Evolutionary conservation across 2,888 invertebrate genomes (phyloP), one percentile per base, ranked within the genome.

Genomic region (Morpho helenor): DNA sequence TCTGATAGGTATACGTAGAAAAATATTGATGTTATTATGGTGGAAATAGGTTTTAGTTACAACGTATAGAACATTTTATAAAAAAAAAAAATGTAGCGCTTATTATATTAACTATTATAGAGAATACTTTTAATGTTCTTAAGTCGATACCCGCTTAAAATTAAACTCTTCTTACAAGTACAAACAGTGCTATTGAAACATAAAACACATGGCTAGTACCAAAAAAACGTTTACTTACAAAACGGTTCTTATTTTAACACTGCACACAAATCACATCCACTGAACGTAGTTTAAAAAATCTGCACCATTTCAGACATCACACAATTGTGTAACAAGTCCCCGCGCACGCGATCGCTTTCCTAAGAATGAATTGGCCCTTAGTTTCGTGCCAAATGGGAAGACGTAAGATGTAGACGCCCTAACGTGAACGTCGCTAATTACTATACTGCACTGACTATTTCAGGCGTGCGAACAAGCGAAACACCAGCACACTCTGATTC

Each of bases 401-500:
- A 63, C 48, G 53, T 52, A 56, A 62, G 65, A 68, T 73, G 65
- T 71, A 69, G 73, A 68, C 71, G 64, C 61, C 69, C 68, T 66
- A 69, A 74, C 73, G 74, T 71, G 50, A 52, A 74, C 80, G 72
- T 70, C 68, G 71, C 78, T 82, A 83, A 83, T 86, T 81, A 78
- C 76, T 73, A 57, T 63, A 73, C 62, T 74, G 78, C 76, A 82
- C 78, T 80, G 80, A 81, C 77, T 84, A 80, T 84, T 88, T 86
- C 84, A 84, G 81, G 76, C 82, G 76, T 68, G 72, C 71, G 69
- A 74, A 70, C 78, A 76, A 75, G 76, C 79, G 79, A 79, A 82
- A 77, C 75, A 76, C 77, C 73, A 77, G 72, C 79, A 78, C 81
- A 79, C 71, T 82, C 84, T 83, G 86, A 83, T 82, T 87, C 88